Evolutionary conservation across 2,888 invertebrate species (phyloP).

Genomic region (Lottia gigantea): DNA sequence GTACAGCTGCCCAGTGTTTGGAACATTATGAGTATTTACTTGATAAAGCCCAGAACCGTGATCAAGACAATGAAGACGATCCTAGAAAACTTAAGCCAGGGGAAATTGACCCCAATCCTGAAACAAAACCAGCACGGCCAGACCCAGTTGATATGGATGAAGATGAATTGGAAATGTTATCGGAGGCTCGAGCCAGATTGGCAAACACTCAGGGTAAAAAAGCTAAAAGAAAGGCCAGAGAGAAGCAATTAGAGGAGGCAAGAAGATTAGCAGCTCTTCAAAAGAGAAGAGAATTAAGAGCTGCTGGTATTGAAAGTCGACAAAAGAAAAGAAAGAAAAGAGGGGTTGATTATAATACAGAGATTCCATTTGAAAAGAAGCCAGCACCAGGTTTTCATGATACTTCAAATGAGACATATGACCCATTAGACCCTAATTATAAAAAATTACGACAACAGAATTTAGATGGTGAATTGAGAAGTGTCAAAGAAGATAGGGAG

Average conservation of each 20-base stretch:
- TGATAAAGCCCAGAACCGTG: slow-evolving; percentile 73
- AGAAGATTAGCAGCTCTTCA: slow-evolving; percentile 94
- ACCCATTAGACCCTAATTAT: slow-evolving; percentile 91
- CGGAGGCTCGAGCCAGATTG: slow-evolving; percentile 96
- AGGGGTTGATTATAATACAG: slow-evolving; percentile 95
- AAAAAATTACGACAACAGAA: slow-evolving; percentile 90
- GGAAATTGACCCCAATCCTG: slow-evolving; percentile 99
- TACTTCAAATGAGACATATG: slow-evolving; percentile 85
- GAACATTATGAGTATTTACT: slow-evolving; percentile 96
- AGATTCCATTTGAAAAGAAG: slow-evolving; percentile 96
- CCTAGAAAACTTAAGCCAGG: slow-evolving; percentile 97
- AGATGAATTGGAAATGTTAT: slow-evolving; percentile 99
- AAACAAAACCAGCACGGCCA: slow-evolving; percentile 98
- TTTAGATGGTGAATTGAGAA: slow-evolving; percentile 89
- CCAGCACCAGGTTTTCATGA: slow-evolving; percentile 95
- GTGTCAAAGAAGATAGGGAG: slow-evolving; percentile 93
- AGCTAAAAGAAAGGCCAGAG: slow-evolving; percentile 81
- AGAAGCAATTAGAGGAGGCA: slow-evolving; percentile 98
- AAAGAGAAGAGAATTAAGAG: slow-evolving; percentile 95
- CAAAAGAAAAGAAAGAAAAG: slow-evolving; percentile 73
- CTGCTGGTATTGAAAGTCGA: slow-evolving; percentile 86
- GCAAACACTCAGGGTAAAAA: slow-evolving; percentile 94
- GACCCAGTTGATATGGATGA: slow-evolving; percentile 99
- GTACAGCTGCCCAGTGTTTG: slow-evolving; percentile 98
- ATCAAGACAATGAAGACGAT: slow-evolving; percentile 76